Conservation (phyloP, 2,888 invertebrate genomes). For the Coenonympha glycerion region DNA sequence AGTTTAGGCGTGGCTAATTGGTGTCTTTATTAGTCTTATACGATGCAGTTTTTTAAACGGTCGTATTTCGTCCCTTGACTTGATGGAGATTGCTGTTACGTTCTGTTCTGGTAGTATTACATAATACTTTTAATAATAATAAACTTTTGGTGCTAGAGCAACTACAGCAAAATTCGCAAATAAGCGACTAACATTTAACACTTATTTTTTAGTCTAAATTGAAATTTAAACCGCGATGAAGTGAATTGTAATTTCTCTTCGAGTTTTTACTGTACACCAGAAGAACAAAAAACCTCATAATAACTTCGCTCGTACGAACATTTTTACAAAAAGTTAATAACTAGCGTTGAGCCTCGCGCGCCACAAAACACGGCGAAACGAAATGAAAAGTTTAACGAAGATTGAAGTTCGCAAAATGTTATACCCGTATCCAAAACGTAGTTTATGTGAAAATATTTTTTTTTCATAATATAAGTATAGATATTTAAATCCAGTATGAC, state of each 20-base stretch:
- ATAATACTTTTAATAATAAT: too few relatives aligned
- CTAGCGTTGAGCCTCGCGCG: slow-evolving; percentile 18
- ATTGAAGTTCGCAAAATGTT: neutral
- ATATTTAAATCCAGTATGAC: too few relatives aligned
- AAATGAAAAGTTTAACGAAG: slow-evolving; percentile 17
- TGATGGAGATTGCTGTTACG: too few relatives aligned
- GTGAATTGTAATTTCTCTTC: slow-evolving; percentile 19
- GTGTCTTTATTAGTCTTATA: too few relatives aligned
- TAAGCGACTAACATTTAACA: neutral
- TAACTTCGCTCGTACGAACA: slow-evolving; percentile 12
- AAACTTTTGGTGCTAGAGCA: too few relatives aligned
- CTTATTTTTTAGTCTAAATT: neutral
- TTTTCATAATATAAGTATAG: too few relatives aligned
- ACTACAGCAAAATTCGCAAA: too few relatives aligned
- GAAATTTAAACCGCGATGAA: slow-evolving; percentile 13
- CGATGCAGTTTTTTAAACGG: too few relatives aligned
- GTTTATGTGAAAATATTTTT: too few relatives aligned
- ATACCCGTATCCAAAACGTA: neutral
- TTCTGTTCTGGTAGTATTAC: too few relatives aligned
- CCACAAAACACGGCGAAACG: slow-evolving; percentile 20
- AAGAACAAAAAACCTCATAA: slow-evolving; percentile 23
- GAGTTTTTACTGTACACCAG: slow-evolving; percentile 12
- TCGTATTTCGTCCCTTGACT: too few relatives aligned
- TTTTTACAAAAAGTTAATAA: slow-evolving; percentile 28
- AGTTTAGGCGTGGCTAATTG: too few relatives aligned